Conservation (phyloP, 2,113 vertebrate genomes). For the Neotoma lepida region DNA sequence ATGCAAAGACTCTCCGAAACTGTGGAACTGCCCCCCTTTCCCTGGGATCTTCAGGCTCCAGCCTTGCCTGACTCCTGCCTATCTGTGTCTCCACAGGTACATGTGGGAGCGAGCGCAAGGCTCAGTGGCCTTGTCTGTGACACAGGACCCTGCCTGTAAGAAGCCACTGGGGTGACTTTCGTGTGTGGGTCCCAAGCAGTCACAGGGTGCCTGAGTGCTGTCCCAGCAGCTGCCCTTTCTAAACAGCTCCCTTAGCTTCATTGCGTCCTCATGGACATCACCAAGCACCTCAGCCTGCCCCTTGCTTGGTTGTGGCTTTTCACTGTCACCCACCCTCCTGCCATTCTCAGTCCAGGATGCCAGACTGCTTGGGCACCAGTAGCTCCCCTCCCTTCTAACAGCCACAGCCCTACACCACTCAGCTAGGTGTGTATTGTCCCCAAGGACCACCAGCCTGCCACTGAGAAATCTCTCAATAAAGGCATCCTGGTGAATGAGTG, state of each 20-base stretch:
- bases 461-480: conserved; percentile 24
- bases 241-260: neutral
- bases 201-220: neutral
- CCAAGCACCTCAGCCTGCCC: neutral
- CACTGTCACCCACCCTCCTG: neutral
- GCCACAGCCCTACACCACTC: accelerated
- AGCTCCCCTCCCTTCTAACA: neutral
- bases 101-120: conserved; percentile 89
- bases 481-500: neutral
- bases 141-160: conserved; percentile 92
- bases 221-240: neutral
- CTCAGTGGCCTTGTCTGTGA: conserved; percentile 89
- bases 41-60: neutral
- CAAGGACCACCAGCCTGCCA: neutral
- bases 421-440: neutral
- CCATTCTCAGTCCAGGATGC: neutral
- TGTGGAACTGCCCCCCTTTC: neutral
- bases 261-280: accelerated
- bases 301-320: neutral
- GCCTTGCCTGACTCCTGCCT: neutral
- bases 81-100: conserved; percentile 85
- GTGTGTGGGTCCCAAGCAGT: neutral
- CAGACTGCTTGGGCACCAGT: neutral
- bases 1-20: accelerated
- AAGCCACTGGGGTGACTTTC: conserved; percentile 76